Conservation (phyloP, 2,113 vertebrate species). For the Strix aluco region DNA sequence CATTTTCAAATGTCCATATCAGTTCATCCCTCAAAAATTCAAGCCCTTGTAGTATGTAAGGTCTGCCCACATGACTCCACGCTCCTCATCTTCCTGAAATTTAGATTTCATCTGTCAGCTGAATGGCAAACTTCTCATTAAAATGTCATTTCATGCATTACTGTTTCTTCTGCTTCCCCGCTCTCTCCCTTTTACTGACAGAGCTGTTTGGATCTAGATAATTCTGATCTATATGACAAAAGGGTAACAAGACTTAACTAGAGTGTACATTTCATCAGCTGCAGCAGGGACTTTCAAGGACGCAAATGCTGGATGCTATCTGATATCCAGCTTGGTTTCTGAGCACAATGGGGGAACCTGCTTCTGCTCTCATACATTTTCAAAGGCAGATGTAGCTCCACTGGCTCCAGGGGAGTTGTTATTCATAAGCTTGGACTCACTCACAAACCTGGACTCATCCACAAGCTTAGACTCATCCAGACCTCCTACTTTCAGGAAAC, state of each 20-base stretch:
- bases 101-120: slow-evolving; percentile 41
- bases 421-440: neutral
- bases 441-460: neutral
- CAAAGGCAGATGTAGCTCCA: neutral
- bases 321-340: neutral
- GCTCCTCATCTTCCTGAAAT: neutral
- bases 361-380: neutral
- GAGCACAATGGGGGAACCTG: neutral
- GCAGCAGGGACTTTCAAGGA: neutral
- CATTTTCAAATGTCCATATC: neutral
- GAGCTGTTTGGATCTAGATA: neutral
- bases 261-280: neutral
- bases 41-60: neutral
- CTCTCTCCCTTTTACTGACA: neutral
- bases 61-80: neutral
- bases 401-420: neutral
- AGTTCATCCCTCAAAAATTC: neutral
- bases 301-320: neutral
- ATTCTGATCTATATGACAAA: neutral
- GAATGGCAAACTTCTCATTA: neutral
- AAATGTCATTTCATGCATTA: slow-evolving; percentile 27
- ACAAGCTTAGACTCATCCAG: neutral
- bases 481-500: neutral
- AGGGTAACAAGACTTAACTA: neutral
- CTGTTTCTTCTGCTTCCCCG: neutral